Conservation (phyloP, 2,888 invertebrate genomes). For the Cheilosia variabilis region DNA sequence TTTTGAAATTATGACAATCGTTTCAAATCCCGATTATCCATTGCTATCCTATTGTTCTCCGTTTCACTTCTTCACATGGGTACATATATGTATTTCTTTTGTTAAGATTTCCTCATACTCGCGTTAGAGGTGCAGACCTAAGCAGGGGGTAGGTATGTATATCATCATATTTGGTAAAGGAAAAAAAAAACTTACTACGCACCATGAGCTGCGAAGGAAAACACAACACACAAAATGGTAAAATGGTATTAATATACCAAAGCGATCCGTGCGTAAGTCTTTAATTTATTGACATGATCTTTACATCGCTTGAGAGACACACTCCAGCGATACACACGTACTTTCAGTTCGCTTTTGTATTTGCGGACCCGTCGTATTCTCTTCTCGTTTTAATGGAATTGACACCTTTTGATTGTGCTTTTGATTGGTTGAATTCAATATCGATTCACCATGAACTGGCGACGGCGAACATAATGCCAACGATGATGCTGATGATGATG, state of each 20-base stretch:
- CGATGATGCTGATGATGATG: constrained; percentile 13
- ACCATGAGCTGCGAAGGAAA: constrained; percentile 25
- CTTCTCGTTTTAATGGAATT: constrained; percentile 56
- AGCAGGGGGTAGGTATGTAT: constrained; percentile 54
- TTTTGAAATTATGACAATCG: constrained; percentile 73
- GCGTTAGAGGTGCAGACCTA: constrained; percentile 31
- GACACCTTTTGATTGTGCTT: constrained; percentile 65
- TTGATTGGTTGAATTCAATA: constrained; percentile 67
- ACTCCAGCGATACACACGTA: background rate
- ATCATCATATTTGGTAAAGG: background rate
- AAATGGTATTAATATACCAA: constrained; percentile 52
- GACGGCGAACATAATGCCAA: background rate
- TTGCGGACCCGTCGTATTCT: constrained; percentile 1
- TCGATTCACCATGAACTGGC: constrained; percentile 53
- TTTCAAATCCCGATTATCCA: constrained; percentile 70
- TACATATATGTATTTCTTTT: background rate
- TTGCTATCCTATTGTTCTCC: constrained; percentile 45
- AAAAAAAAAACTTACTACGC: constrained; percentile 32
- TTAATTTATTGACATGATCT: constrained; percentile 68
- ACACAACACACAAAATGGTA: constrained; percentile 36
- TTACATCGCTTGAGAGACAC: constrained; percentile 21
- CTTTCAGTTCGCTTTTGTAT: constrained; percentile 39
- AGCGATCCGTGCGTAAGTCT: constrained; percentile 59
- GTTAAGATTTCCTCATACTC: constrained; percentile 8
- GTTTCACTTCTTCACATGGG: no score